Conservation (phyloP, 2,888 invertebrate species). For the Notodonta ziczac region DNA sequence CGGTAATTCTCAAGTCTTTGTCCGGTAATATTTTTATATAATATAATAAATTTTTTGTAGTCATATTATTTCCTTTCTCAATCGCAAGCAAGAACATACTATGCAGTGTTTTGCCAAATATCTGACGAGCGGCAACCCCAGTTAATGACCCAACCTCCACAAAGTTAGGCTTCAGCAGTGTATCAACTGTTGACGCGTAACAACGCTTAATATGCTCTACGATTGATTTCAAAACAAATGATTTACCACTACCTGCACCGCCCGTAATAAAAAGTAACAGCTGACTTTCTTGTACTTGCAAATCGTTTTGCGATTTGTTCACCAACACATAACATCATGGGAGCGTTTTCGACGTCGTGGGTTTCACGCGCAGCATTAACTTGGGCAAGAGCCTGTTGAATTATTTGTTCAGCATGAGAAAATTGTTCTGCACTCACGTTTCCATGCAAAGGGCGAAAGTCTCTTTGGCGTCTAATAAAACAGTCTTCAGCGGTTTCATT, state of each 20-base stretch:
- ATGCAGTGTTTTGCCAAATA: constrained; percentile 34
- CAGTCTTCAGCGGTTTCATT: constrained; percentile 27
- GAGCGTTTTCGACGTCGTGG: constrained; percentile 4
- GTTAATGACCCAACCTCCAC: constrained; percentile 35
- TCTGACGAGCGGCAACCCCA: constrained; percentile 32
- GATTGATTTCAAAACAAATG: constrained; percentile 37
- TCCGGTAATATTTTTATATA: constrained; percentile 26
- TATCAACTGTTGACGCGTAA: constrained; percentile 26
- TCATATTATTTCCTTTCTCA: constrained; percentile 33
- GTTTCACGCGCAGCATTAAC: constrained; percentile 17
- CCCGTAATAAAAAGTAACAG: constrained; percentile 38
- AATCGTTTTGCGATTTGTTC: constrained; percentile 16
- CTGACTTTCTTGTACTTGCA: constrained; percentile 6
- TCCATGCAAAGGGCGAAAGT: constrained; percentile 13
- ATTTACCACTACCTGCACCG: constrained; percentile 40
- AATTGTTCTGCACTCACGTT: constrained; percentile 18
- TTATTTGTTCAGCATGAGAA: constrained; percentile 17
- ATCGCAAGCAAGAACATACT: constrained; percentile 34
- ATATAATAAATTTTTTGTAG: too few species aligned
- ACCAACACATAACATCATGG: constrained; percentile 13
- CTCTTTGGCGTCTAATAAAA: constrained; percentile 21
- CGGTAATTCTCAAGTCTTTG: constrained; percentile 29
- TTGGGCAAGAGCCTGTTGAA: constrained; percentile 17
- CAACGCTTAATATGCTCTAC: constrained; percentile 41
- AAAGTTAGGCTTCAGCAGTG: constrained; percentile 26